Evolutionary conservation across 1,140 invertebrate genomes (phyloP), one percentile per base, ranked within the genome.

Genomic region (Drosophila ficusphila): DNA sequence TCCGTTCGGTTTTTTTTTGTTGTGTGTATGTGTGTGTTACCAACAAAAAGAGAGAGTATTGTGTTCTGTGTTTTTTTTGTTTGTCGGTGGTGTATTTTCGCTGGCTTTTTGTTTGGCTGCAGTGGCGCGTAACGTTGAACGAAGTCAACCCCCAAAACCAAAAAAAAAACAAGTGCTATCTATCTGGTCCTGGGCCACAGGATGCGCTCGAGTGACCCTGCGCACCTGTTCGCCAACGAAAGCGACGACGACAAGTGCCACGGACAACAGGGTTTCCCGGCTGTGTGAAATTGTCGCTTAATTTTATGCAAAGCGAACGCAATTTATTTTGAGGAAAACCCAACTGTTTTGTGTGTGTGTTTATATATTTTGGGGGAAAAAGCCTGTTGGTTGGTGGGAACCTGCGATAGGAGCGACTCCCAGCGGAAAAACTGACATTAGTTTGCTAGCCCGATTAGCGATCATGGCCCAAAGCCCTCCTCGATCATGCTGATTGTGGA

Each of bases 121-220:
- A 79, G 47, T 79, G 72, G 81, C 57, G 81, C 81, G 76, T 86
- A 83, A 83, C 79, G 62, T 1, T 21, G 16, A 47, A 16, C 8
- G 14, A 23, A 36, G 53, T 51, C 46, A 71, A 71, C 68, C 68
- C 65, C 67, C 44, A 27, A 44, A 48, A 12, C 16, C 18, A n/a
- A n/a, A n/a, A n/a, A n/a, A n/a, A n/a, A n/a, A 8, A 25, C 33
- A 38, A 34, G 38, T 11, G 31, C 25, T 51, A 36, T 51, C 25
- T 51, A 36, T 51, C 21, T 46, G 14, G 34, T 56, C 60, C 54
- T 44, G 73, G 56, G 76, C 56, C 74, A 73, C 81, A 85, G 82
- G 82, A 86, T 82, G 77, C 82, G 82, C 82, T 78, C 69, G 54
- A 77, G 44, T 88, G 82, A 54, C 41, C 47, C 58, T 16, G 77